Evolutionary conservation across 2,888 invertebrate genomes (phyloP), one percentile per base, ranked within the genome.

Genomic region (Calameuta idolon): DNA sequence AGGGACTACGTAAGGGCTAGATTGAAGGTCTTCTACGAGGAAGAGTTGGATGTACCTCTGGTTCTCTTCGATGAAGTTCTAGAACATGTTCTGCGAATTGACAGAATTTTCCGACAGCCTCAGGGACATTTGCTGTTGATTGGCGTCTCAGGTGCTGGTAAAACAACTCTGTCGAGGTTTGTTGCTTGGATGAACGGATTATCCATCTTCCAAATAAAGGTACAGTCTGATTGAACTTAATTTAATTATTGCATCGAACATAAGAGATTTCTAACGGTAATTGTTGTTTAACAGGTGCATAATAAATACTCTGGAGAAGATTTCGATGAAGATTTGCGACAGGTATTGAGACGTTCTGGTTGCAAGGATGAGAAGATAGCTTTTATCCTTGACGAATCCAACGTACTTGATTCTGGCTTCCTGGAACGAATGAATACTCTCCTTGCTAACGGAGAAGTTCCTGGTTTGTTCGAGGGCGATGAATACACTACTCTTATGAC

Each of bases 101-200:
- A 99, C 93, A 94, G 99, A 89, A 99, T 99, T 89, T 99, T 99
- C 95, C 94, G 99, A 77, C 99, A 99, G 92, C 99, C 99, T 11
- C 99, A 99, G 92, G 99, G 99, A 78, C 99, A 99, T 92, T 92
- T 99, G 85, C 92, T 99, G 87, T 94, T 99, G 11, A 99, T 99
- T 89, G 99, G 99, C 83, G 99, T 99, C 11, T 99, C 99, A 76
- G 99, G 99, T 74, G 98, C 99, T 83, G 99, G 99, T 84, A 99
- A 99, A 93, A 99, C 99, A 1, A 99, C 99, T 12, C 94, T 99
- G 85, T 99, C 99, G 35, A 94, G 99, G 84, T 99, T 99, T 92
- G 99, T 99, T 55, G 99, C 99, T 75, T 99, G 99, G 99, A 98
- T 99, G 97, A 99, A 99, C 92, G 99, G 99, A 11, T 94, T 99